Evolutionary conservation across 1,140 invertebrate species (phyloP), one percentile per base, ranked within the genome.

Genomic region (Probaryconus sp.): DNA sequence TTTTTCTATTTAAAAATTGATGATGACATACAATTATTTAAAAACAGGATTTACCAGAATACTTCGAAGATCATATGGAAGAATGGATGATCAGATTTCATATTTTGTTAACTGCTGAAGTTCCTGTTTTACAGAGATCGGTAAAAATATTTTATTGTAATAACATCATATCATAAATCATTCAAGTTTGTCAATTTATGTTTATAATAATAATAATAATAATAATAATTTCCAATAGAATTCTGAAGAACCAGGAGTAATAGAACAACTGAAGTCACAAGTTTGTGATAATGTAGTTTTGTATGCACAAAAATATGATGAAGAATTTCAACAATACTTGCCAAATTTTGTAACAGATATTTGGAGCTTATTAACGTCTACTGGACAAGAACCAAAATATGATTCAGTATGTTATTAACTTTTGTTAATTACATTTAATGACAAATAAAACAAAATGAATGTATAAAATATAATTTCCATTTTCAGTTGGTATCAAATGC

Each of bases 221-320:
- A n/a, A n/a, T n/a, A 69, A 78, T 67, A 78, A 78, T 42, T 82
- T 89, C 50, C 80, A 40, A n/a, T 18, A 94, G 88, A 93, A 95
- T 77, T 94, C 96, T 64, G 95, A 97, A 76, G 96, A 97, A 80
- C 91, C 96, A 1, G 96, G 96, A 7, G 87, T 98, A 1, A 88
- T 98, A 72, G 97, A 98, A 84, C 93, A 97, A 78, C 89, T 98
- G 1, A 94, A 96, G 74, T 96, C 96, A 0, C 96, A 99, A 89
- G 94, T 99, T 10, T 99, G 97, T 87, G 96, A 98, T 81, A 98
- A 98, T 83, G 92, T 98, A 9, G 91, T 94, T 1, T 88, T 99
- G 18, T 99, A 98, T 88, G 97, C 97, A 1, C 93, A 97, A 74
- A 99, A 99, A 84, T 99, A 99, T 81, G 96, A 98, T 84, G 98